Conservation (phyloP, 2,888 invertebrate genomes). For the Hirtodrosophila trivittata region DNA sequence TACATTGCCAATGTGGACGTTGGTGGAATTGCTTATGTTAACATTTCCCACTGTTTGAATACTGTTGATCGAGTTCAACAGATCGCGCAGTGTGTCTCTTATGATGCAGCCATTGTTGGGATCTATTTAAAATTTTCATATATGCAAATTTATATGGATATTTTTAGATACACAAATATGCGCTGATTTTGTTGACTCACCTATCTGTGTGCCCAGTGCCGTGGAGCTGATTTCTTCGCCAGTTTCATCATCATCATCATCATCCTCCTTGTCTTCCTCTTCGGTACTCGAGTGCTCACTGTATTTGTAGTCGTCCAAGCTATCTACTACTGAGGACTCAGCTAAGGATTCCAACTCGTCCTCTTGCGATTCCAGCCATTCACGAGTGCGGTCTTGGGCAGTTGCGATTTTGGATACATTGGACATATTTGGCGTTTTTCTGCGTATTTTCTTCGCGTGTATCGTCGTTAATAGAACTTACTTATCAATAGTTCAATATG, state of each 20-base stretch:
- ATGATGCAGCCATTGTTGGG: slow-evolving; percentile 52
- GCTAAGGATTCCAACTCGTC: slow-evolving; percentile 68
- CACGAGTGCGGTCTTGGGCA: slow-evolving; percentile 56
- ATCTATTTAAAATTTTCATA: slow-evolving; percentile 23
- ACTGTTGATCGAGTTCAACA: slow-evolving; percentile 77
- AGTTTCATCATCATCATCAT: slow-evolving; percentile 32
- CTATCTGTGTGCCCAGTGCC: slow-evolving; percentile 58
- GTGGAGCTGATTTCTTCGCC: slow-evolving; percentile 59
- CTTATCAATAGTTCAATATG: slow-evolving; percentile 58
- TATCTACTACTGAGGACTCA: slow-evolving; percentile 75
- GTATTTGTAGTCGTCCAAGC: slow-evolving; percentile 62
- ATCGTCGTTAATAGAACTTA: slow-evolving; percentile 8
- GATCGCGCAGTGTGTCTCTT: slow-evolving; percentile 72
- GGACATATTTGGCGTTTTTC: slow-evolving; percentile 39
- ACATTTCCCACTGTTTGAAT: slow-evolving; percentile 82
- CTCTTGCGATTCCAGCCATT: slow-evolving; percentile 56
- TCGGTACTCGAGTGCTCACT: slow-evolving; percentile 53
- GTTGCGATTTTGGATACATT: slow-evolving; percentile 40
- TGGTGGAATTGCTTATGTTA: slow-evolving; percentile 83
- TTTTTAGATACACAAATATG: neutral
- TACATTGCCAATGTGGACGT: slow-evolving; percentile 85
- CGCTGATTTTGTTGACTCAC: slow-evolving; percentile 32
- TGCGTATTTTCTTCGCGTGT: neutral
- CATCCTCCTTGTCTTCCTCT: slow-evolving; percentile 43
- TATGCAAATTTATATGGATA: neutral